These are phyloP conservation scores for Cyclopterus lumpus DNA, from an alignment of 2,797 vertebrate genomes.

Conservation along the genomic window DNA sequence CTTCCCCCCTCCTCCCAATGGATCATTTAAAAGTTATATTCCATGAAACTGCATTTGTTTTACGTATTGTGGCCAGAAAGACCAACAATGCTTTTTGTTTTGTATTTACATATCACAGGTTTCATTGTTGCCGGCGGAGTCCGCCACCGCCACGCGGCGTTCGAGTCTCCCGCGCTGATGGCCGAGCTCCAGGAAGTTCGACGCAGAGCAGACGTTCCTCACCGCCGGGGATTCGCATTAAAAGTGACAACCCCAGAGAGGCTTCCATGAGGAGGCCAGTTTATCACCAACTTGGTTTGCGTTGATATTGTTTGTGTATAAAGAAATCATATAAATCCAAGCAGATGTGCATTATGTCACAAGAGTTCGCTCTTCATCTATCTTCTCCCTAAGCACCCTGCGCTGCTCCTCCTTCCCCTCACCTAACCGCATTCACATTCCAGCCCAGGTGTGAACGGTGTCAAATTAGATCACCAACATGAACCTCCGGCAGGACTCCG, in stretches of 20 bases:
- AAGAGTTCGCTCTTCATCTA: background rate
- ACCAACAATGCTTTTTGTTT: too few relatives aligned
- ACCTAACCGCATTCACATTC: constrained; percentile 37
- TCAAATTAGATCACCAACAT: constrained; percentile 46
- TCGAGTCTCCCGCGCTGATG: background rate
- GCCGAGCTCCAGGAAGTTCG: background rate
- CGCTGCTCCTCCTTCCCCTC: constrained; percentile 25
- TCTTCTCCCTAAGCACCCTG: background rate
- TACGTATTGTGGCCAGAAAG: too few relatives aligned
- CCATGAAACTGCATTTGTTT: too few relatives aligned
- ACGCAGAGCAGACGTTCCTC: background rate
- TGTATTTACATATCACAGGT: too few relatives aligned
- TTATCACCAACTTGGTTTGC: constrained; percentile 7
- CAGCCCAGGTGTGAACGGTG: constrained; percentile 20
- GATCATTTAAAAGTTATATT: too few relatives aligned
- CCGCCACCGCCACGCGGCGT: too few relatives aligned
- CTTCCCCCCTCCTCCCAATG: too few relatives aligned
- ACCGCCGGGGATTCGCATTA: background rate
- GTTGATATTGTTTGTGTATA: background rate
- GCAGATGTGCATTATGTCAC: too few relatives aligned
- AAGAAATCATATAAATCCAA: background rate
- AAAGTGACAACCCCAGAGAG: constrained; percentile 8
- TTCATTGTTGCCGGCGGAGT: background rate
- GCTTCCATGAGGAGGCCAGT: constrained; percentile 16
- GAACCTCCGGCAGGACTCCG: constrained; percentile 38